phyloP scores from a whole-genome alignment of 2,113 vertebrate genomes.

The Aythya baeri region DNA sequence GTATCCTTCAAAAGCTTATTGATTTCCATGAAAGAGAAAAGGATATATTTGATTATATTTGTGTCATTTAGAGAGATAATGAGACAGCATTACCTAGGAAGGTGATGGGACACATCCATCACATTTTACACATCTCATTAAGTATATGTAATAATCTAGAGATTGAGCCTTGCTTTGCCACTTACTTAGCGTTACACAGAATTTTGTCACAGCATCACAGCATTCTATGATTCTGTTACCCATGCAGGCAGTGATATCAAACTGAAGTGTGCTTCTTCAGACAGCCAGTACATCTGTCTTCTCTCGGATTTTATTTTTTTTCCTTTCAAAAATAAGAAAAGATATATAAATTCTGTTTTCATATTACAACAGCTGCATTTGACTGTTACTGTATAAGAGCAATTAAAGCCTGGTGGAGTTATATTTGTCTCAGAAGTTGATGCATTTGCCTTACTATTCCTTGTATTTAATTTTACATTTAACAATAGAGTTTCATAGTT shows the following conservation, averaged over 20 bases:
- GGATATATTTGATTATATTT: background rate
- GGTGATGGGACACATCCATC: background rate
- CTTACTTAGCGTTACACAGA: background rate
- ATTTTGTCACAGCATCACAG: too few relatives aligned
- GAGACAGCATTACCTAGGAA: background rate
- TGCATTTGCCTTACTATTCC: background rate
- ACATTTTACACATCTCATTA: background rate
- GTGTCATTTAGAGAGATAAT: background rate
- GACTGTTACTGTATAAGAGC: background rate
- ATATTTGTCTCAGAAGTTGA: background rate
- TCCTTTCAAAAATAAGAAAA: background rate
- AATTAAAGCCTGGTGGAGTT: background rate
- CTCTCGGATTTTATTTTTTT: background rate
- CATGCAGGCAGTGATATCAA: fast-evolving
- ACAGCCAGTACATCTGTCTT: background rate
- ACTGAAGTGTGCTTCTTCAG: background rate
- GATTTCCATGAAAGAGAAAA: background rate
- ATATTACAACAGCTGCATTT: background rate
- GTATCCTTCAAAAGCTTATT: background rate
- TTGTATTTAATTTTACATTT: background rate
- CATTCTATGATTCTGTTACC: background rate
- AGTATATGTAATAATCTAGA: background rate
- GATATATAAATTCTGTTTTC: background rate
- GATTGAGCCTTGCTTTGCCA: background rate
- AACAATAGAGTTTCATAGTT: background rate